Base-by-base conservation (phyloP, 2,888 invertebrate genomes). In the Autographa gamma region DNA sequence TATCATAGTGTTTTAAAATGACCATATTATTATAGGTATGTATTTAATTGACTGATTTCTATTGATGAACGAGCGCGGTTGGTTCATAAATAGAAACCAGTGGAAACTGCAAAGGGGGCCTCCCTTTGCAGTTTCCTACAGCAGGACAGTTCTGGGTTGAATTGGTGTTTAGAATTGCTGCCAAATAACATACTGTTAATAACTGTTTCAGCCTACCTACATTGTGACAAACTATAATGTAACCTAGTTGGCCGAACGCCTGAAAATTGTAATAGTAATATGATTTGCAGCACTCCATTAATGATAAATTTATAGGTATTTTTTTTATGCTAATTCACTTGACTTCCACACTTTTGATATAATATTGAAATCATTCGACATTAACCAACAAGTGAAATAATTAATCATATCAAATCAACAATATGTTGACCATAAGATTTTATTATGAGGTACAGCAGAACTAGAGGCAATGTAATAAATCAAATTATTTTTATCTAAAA, bases 231-330 rank as follows among this genome's bases (percentile, higher is more conserved):
- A 75, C 66, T 81, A 73, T 67, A 63, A 62, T 73, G 66, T 64
- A 80, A 72, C 79, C 81, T 60, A 82, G 64, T 82, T 82, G 82
- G 82, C 82, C 60, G 16, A 56, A 73, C 34, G 70, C 63, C 67
- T 60, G 69, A 9, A 31, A 63, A 66, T 71, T 79, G 72, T 75
- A 73, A 75, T 74, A 54, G 73, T 71, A 62, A 71, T 77, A 63
- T 70, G 69, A 79, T 76, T 79, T 71, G 66, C 68, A 67, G 62
- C 43, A 58, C 31, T 34, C 60, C 41, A 59, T 69, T 34, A 25
- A 48, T 41, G 68, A 43, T 66, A 71, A 54, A 70, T 58, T 79
- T 75, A 59, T 72, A 70, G 66, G 62, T 61, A 52, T 60, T n/a
- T 14, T 25, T 25, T 8, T 56, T 38, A 38, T 38, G 8, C 11